A percentile compares a stretch with the other conserved stretches of the same genome.
Evolutionary conservation across 23 tunicate species (phyloP).

Genomic region (Phallusia fumigata): DNA sequence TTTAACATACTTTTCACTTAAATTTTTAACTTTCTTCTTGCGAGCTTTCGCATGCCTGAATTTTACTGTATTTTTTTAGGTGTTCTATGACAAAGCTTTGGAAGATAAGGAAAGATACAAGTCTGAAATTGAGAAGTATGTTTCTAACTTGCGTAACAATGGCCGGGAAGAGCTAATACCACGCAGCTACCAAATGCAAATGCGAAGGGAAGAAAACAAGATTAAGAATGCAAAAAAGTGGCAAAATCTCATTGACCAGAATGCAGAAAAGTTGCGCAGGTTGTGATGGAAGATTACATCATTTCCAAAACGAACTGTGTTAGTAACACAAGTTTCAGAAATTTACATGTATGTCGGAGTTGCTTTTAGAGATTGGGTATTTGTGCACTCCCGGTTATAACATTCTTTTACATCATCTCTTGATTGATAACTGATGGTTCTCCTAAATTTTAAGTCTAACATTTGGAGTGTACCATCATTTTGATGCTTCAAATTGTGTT

Average conservation of each 20-base stretch:
- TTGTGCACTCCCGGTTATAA: no score
- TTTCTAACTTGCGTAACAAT: neutral
- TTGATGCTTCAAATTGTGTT: no score
- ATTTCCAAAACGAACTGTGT: no score
- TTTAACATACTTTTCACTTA: no score
- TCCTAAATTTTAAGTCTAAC: no score
- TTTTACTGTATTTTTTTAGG: neutral
- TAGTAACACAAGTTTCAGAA: no score
- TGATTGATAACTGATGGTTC: no score
- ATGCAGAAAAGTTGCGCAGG: neutral
- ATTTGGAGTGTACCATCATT: no score
- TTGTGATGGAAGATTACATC: neutral
- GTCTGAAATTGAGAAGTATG: neutral
- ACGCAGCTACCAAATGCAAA: neutral
- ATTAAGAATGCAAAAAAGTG: neutral
- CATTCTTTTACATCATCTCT: no score
- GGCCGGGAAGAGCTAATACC: neutral
- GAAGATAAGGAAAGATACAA: conserved; percentile 2
- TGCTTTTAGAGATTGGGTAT: no score
- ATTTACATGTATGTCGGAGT: no score
- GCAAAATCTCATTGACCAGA: neutral
- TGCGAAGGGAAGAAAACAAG: conserved; percentile 3
- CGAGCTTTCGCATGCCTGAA: neutral
- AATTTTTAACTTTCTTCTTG: no score
- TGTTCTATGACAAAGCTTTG: neutral